Conservation (phyloP, 1,140 invertebrate species). For the Eriosoma lanigerum region DNA sequence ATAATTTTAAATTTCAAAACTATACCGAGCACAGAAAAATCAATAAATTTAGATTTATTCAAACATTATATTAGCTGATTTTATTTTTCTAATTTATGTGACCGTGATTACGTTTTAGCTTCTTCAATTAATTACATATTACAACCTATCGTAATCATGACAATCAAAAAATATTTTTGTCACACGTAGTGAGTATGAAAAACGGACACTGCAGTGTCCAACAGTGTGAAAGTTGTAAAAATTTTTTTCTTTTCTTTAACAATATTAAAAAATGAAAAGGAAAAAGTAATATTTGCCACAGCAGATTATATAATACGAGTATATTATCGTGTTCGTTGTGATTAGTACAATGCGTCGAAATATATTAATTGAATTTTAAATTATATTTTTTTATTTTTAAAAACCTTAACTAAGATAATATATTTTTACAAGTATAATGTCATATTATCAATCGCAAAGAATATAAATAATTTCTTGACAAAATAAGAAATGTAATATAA, state of each 20-base stretch:
- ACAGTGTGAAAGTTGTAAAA: conserved; percentile 30
- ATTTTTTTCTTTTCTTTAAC: conserved; percentile 27
- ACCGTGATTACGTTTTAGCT: background rate
- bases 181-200: background rate
- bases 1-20: too few species aligned
- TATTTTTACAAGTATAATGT: too few species aligned
- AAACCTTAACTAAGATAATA: too few species aligned
- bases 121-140: background rate
- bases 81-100: too few species aligned
- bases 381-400: background rate
- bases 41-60: too few species aligned
- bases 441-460: too few species aligned
- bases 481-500: too few species aligned
- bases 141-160: conserved; percentile 11
- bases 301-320: conserved; percentile 15
- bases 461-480: too few species aligned
- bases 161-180: conserved; percentile 7
- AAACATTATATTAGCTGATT: too few species aligned
- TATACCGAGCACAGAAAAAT: too few species aligned
- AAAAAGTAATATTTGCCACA: background rate
- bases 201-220: background rate
- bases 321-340: too few species aligned
- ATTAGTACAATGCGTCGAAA: background rate
- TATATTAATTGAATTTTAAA: background rate
- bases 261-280: background rate